phyloP scores from a whole-genome alignment of 2,797 vertebrate genomes.

The Cossypha heuglini region DNA sequence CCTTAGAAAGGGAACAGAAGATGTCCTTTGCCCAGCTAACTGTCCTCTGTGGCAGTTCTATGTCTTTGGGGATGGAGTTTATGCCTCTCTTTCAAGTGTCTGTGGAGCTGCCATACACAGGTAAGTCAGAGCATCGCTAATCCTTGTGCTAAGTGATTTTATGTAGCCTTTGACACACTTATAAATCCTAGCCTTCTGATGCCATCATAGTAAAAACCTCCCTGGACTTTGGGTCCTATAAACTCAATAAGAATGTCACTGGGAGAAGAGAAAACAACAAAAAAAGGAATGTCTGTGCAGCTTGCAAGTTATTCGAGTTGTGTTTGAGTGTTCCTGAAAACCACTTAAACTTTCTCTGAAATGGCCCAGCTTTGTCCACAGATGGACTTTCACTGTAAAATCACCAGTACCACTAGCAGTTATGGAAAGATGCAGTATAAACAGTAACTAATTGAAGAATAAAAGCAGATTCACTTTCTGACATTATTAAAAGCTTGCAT shows the following conservation, averaged over 20 bases:
- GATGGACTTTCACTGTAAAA: background rate
- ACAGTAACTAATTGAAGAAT: background rate
- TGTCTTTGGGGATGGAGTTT: slow-evolving; percentile 87
- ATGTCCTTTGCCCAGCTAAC: slow-evolving; percentile 85
- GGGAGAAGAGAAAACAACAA: background rate
- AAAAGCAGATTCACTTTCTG: background rate
- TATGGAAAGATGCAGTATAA: background rate
- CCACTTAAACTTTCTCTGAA: background rate
- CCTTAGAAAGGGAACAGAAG: slow-evolving; percentile 73
- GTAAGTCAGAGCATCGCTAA: slow-evolving; percentile 66
- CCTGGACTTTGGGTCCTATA: background rate
- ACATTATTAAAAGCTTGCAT: background rate
- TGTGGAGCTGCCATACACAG: slow-evolving; percentile 91
- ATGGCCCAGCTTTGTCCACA: background rate
- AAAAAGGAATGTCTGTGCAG: background rate
- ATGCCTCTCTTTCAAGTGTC: slow-evolving; percentile 89
- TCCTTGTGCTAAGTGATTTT: background rate
- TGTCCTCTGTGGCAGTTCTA: slow-evolving; percentile 80
- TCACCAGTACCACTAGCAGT: background rate
- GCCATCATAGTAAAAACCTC: background rate
- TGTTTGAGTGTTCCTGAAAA: background rate
- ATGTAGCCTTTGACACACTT: background rate
- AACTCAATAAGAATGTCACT: background rate
- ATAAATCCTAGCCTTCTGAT: background rate
- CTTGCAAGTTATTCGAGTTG: background rate